Base-by-base conservation (phyloP, 1,140 invertebrate species). In the Delia radicum region DNA sequence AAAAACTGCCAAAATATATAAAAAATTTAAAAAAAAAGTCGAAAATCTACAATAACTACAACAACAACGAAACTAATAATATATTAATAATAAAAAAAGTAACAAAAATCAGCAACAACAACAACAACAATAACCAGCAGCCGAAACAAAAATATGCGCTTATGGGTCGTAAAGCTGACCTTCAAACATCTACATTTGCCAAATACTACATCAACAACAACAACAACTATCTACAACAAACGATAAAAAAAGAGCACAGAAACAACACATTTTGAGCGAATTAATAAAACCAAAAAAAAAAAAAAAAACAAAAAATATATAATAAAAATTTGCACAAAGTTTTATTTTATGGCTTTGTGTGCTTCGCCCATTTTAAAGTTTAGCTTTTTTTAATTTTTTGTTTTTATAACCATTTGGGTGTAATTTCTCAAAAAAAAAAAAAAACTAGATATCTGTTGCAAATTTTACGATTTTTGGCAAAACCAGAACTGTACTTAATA, bases 141-240 rank as follows among this genome's bases (percentile, higher is more conserved):
- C n/a, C n/a, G n/a, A n/a, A n/a, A n/a, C n/a, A 55, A n/a, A 75
- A 72, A 33, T 61, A 72, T 27, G 55, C 62, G 81, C 83, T 85
- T 85, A 81, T 85, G 83, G 83, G 83, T 85, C 83, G 83, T 85
- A 85, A 84, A 85, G 83, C 85, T 85, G 83, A 85, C 83, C 83
- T 85, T 85, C 83, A 85, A 85, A 77, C 78, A 81, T 79, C 81
- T 80, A 81, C 81, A 81, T 81, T 81, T 81, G 81, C 78, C 80
- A 78, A 81, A 81, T 77, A 81, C 79, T 77, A 65, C 15, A 61
- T n/a, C 46, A 63, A 74, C 46, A 74, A 37, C 46, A 74, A 61
- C n/a, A 74, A 26, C 12, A 18, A 26, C 46, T 21, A 55, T 55
- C 28, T 31, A 29, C 29, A 69, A 24, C 65, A 33, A n/a, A 18